A percentile compares a stretch with the other conserved stretches of the same genome.
Conservation (phyloP, 2,797 vertebrate species). For the Ctenopoma multispine region DNA sequence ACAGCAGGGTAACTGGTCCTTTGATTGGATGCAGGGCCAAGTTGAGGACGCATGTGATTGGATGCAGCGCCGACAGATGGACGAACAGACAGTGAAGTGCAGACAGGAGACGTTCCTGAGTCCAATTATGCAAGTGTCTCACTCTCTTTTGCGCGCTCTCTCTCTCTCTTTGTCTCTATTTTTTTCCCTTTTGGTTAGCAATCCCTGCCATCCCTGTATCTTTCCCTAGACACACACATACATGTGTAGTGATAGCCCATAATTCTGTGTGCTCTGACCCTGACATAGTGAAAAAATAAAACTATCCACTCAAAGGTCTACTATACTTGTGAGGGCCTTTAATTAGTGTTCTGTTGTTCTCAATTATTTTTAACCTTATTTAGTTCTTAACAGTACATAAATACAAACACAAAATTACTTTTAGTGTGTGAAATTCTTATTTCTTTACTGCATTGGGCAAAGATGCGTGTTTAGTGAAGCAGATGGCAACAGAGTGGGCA, state of each 20-base stretch:
- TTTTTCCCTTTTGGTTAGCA: slow-evolving; percentile 12
- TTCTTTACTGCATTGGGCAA: slow-evolving; percentile 24
- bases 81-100: slow-evolving; percentile 59
- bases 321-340: background rate
- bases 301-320: slow-evolving; percentile 66
- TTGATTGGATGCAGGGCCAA: slow-evolving; percentile 59
- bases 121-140: slow-evolving; percentile 54
- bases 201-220: slow-evolving; percentile 11
- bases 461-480: slow-evolving; percentile 43
- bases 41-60: slow-evolving; percentile 60
- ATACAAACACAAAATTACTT: background rate
- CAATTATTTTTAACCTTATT: background rate
- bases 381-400: background rate
- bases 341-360: background rate
- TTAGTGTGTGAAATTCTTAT: slow-evolving; percentile 13
- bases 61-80: slow-evolving; percentile 56
- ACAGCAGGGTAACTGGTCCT: slow-evolving; percentile 28
- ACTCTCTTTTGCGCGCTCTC: background rate
- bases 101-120: slow-evolving; percentile 62
- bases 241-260: slow-evolving; percentile 45
- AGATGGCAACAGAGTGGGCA: slow-evolving; percentile 60
- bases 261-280: slow-evolving; percentile 53
- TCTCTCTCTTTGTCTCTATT: slow-evolving; percentile 3
- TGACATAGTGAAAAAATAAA: slow-evolving; percentile 59
- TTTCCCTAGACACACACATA: slow-evolving; percentile 25